These are phyloP conservation scores for Lysandra bellargus DNA, from an alignment of 2,888 invertebrate genomes.

Conservation along the genomic window DNA sequence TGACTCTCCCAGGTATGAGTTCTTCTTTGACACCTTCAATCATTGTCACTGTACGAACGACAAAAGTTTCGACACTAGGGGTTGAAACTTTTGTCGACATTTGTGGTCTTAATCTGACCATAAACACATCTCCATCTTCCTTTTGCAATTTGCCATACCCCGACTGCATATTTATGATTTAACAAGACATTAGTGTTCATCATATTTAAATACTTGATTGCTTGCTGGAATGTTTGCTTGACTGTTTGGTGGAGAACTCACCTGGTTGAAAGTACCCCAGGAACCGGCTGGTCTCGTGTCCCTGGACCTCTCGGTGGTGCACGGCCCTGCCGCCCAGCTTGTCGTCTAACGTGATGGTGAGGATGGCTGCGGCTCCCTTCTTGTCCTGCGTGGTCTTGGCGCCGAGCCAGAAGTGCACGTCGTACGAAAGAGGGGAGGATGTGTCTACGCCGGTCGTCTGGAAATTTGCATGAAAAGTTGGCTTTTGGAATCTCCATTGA, in stretches of 20 bases:
- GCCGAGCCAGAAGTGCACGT: constrained; percentile 96
- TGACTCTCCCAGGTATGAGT: too few relatives aligned
- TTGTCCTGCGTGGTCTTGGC: constrained; percentile 88
- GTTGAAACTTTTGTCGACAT: too few relatives aligned
- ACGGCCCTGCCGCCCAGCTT: constrained; percentile 90
- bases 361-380: constrained; percentile 87
- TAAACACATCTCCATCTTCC: too few relatives aligned
- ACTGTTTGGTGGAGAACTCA: constrained; percentile 52
- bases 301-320: constrained; percentile 93
- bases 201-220: too few relatives aligned
- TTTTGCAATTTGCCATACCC: too few relatives aligned
- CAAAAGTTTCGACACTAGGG: too few relatives aligned
- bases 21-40: background rate
- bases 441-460: constrained; percentile 84
- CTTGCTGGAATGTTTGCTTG: too few relatives aligned
- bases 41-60: background rate
- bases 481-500: too few relatives aligned
- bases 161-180: too few relatives aligned
- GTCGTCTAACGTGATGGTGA: constrained; percentile 91
- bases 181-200: too few relatives aligned
- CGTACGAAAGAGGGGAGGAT: constrained; percentile 82
- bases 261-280: constrained; percentile 89
- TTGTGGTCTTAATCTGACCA: too few relatives aligned
- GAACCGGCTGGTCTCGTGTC: constrained; percentile 91
- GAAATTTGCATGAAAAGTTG: background rate